Base-by-base conservation (phyloP, 1,140 invertebrate genomes). In the Pseudomyrmex sp. region DNA sequence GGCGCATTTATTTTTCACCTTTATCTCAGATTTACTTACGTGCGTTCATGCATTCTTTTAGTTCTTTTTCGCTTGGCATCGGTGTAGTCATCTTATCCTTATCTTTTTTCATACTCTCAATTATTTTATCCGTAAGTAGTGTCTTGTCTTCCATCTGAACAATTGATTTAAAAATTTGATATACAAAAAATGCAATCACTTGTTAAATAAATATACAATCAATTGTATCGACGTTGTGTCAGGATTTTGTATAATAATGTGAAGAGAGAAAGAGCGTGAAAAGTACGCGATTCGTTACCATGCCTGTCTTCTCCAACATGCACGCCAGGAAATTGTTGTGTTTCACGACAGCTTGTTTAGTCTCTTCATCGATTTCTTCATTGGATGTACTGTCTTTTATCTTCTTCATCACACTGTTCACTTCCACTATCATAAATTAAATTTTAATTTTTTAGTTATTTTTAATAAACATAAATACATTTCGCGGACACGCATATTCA, bases 21-120 rank as follows among this genome's bases (percentile, higher is more conserved):
- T 62, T n/a, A 20, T 46, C n/a, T 62, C 35, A 7, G 15, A 5
- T 63, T 63, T 62, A 75, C 73, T 63, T 35, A 75, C 73, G 10
- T 52, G 20, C 2, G 18, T 7, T 44, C 0, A 75, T 0, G 2
- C 73, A 75, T 63, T 75, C 23, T 7, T 0, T 54, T 15, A 75
- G 0, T 3, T 7, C 10, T 13, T 63, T 5, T 12, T 54, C 15
- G 10, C 5, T 13, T n/a, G 2, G 0, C 1, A 1, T 12, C 52
- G 26, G 3, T 10, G 0, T 1, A 35, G 35, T 35, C 4, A 35
- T 35, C 1, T 1, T 15, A 1, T n/a, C 23, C 20, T 2, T 52
- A 8, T 63, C 59, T 1, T 63, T 20, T 2, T 63, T 7, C 0
- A 44, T 2, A 2, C 1, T 1, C 63, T 75, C 23, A 9, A 75